Evolutionary conservation across 2,888 invertebrate species (phyloP).

Genomic region (Eupithecia inturbata): DNA sequence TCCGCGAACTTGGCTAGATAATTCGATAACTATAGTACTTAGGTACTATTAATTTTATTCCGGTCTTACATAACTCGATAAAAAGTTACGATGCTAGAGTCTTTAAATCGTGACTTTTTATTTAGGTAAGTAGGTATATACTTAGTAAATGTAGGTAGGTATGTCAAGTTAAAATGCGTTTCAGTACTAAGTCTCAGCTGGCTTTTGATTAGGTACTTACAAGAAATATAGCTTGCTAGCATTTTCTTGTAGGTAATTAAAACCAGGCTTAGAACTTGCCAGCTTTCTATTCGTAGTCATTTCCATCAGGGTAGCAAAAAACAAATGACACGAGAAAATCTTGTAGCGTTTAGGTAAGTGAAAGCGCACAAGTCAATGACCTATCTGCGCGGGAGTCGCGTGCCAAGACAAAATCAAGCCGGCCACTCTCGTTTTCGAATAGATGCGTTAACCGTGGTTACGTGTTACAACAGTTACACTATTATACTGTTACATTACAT

Average conservation of each 20-base stretch:
- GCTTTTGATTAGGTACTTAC: not conserved
- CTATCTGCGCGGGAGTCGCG: conserved; percentile 63
- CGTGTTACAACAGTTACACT: conserved; percentile 57
- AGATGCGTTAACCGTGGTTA: conserved; percentile 60
- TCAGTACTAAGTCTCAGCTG: not conserved
- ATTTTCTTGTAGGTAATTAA: conserved; percentile 2
- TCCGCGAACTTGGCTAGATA: too few relatives aligned
- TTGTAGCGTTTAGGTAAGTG: conserved; percentile 49
- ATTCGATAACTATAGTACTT: not conserved
- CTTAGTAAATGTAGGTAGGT: not conserved
- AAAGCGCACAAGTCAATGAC: conserved; percentile 71
- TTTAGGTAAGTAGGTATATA: not conserved
- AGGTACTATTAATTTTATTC: not conserved
- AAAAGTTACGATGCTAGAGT: not conserved
- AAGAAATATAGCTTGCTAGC: not conserved
- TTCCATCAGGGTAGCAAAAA: conserved; percentile 5
- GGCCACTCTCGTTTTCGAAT: conserved; percentile 75
- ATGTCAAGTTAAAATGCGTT: not conserved
- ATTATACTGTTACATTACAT: conserved; percentile 61
- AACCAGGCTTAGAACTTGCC: not conserved
- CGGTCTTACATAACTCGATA: not conserved
- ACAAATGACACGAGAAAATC: conserved; percentile 13
- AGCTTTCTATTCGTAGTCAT: conserved; percentile 3
- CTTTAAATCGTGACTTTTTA: not conserved
- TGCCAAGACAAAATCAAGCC: conserved; percentile 77